A percentile compares a stretch with the other conserved stretches of the same genome.
Evolutionary conservation across 1,140 invertebrate species (phyloP).

Genomic region (Pemphigus obesinymphae): DNA sequence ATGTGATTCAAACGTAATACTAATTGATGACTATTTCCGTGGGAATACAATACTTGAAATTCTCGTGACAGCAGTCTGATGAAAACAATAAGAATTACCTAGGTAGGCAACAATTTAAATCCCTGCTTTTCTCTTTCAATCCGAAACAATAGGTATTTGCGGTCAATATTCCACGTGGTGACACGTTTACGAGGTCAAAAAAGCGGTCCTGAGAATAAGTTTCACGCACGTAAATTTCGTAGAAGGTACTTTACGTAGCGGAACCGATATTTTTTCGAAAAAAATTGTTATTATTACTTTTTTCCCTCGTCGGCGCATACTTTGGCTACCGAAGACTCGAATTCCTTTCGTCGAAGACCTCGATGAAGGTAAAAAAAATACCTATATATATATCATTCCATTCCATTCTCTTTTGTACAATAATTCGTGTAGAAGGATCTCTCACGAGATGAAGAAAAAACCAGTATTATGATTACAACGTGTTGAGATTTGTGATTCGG

Average conservation of each 20-base stretch:
- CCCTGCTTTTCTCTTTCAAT: slow-evolving; percentile 16
- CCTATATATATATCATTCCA: slow-evolving; percentile 35
- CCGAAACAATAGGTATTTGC: slow-evolving; percentile 28
- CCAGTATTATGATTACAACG: slow-evolving; percentile 37
- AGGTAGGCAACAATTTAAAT: background rate
- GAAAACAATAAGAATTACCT: slow-evolving; percentile 14
- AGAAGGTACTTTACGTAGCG: background rate
- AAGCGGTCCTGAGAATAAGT: slow-evolving; percentile 26
- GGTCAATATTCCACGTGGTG: slow-evolving; percentile 30
- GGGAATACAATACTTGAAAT: background rate
- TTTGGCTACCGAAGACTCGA: slow-evolving; percentile 27
- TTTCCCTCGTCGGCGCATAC: slow-evolving; percentile 11
- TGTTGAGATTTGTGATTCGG: slow-evolving; percentile 36
- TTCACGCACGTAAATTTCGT: slow-evolving; percentile 27
- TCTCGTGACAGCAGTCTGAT: background rate
- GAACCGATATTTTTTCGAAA: slow-evolving; percentile 32
- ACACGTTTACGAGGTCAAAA: slow-evolving; percentile 22
- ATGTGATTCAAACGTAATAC: background rate
- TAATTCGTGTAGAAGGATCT: slow-evolving; percentile 20
- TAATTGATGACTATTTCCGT: slow-evolving; percentile 8
- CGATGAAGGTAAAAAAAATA: slow-evolving; percentile 10
- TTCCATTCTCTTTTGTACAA: slow-evolving; percentile 31
- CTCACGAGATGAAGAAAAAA: slow-evolving; percentile 17
- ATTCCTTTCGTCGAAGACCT: slow-evolving; percentile 30
- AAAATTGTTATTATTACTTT: slow-evolving; percentile 17